A percentile compares a stretch with the other conserved stretches of the same genome.
Evolutionary conservation across 2,113 vertebrate genomes (phyloP).

Genomic region (Mirza zaza): DNA sequence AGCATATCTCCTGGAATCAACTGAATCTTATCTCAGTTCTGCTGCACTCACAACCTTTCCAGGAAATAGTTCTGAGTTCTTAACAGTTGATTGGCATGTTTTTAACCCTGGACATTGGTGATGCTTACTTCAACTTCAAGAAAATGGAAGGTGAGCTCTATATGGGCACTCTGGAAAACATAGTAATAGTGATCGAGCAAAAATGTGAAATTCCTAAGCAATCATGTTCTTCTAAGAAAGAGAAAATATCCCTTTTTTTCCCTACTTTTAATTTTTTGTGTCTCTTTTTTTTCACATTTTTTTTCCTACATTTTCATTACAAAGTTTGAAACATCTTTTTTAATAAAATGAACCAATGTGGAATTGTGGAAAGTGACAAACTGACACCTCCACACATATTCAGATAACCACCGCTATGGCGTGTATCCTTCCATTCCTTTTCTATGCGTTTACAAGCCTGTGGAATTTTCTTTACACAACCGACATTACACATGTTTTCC

Average conservation of each 20-base stretch:
- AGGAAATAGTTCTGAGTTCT: not conserved
- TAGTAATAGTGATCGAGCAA: not conserved
- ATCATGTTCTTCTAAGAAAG: not conserved
- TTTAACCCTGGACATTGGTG: not conserved
- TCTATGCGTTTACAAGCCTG: not conserved
- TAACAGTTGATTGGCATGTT: not conserved
- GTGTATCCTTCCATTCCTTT: not conserved
- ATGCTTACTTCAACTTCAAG: not conserved
- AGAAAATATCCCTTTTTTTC: not conserved
- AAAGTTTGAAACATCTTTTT: not conserved
- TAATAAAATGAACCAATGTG: not conserved
- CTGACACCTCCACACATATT: fast-evolving
- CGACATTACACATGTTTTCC: not conserved
- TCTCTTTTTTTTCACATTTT: not conserved
- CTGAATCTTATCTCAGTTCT: not conserved
- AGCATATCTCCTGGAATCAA: not conserved
- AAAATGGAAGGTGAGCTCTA: not conserved
- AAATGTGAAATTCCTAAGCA: not conserved
- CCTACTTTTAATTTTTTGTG: not conserved
- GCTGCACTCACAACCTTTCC: not conserved
- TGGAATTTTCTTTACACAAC: not conserved
- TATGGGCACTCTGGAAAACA: not conserved
- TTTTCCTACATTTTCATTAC: not conserved
- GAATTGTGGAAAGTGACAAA: not conserved
- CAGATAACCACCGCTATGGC: not conserved